Conservation (phyloP, 2,888 invertebrate genomes). For the Folsomia manolachei region DNA sequence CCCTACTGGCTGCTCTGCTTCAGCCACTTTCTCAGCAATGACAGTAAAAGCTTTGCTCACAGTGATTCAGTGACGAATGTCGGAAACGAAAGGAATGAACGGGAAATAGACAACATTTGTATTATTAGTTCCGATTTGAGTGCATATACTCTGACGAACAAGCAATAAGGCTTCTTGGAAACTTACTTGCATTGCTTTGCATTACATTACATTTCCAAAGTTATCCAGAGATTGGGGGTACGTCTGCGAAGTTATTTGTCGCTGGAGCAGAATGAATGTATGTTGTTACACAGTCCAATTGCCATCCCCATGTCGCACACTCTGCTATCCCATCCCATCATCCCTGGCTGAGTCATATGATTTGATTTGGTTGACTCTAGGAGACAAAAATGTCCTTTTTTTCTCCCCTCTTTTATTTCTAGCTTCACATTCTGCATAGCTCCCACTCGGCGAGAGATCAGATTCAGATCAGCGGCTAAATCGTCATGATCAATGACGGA, state of each 20-base stretch:
- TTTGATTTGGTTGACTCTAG: slow-evolving; percentile 33
- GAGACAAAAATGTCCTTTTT: slow-evolving; percentile 16
- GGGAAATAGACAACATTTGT: neutral
- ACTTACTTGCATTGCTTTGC: too few relatives aligned
- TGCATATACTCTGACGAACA: too few relatives aligned
- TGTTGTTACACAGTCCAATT: too few relatives aligned
- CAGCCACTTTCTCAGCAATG: too few relatives aligned
- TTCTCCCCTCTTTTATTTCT: slow-evolving; percentile 12
- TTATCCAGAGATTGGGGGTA: too few relatives aligned
- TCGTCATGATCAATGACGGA: slow-evolving; percentile 29
- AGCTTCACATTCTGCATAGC: too few relatives aligned
- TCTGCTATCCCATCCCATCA: neutral
- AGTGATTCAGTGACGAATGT: slow-evolving; percentile 6
- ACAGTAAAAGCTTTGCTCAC: neutral
- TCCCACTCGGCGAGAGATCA: too few relatives aligned
- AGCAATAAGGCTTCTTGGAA: neutral
- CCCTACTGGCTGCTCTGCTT: too few relatives aligned
- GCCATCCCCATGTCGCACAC: slow-evolving; percentile 12
- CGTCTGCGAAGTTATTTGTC: neutral
- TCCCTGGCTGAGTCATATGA: slow-evolving; percentile 41
- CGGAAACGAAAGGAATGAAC: slow-evolving; percentile 3
- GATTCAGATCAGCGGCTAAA: slow-evolving; percentile 24
- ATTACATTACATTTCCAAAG: too few relatives aligned
- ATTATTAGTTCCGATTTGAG: neutral
- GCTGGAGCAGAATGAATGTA: slow-evolving; percentile 13